Evolutionary conservation across 2,113 vertebrate species (phyloP).

Genomic region (Hypanus sabinus): DNA sequence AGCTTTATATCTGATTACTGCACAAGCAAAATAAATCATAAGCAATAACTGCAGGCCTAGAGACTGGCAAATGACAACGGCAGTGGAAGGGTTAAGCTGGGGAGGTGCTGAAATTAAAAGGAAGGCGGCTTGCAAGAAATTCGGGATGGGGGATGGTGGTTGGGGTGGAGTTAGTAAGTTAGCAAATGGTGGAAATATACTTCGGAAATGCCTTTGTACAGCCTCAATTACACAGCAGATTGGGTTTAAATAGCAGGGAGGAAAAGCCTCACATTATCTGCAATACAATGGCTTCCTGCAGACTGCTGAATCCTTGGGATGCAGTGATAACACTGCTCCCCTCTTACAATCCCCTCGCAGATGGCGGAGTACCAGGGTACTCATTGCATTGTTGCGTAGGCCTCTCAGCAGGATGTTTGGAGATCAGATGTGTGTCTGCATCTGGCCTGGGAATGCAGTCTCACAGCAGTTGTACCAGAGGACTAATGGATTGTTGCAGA

Average conservation of each 20-base stretch:
- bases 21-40: not conserved
- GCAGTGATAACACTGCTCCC: not conserved
- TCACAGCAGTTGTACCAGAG: not conserved
- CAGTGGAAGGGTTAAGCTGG: not conserved
- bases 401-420: slow-evolving; percentile 10
- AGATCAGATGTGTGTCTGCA: not conserved
- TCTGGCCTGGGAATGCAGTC: not conserved
- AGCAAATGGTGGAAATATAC: not conserved
- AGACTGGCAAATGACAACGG: not conserved
- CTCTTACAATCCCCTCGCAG: not conserved
- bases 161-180: not conserved
- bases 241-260: not conserved
- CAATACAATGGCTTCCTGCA: slow-evolving; percentile 26
- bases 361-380: not conserved
- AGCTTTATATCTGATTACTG: not conserved
- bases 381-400: not conserved
- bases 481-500: not conserved
- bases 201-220: slow-evolving; percentile 35
- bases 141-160: too few relatives aligned
- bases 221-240: slow-evolving; percentile 12
- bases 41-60: not conserved
- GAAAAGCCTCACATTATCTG: slow-evolving; percentile 21
- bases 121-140: not conserved
- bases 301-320: not conserved
- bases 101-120: not conserved